Base-by-base conservation (phyloP, 2,113 vertebrate genomes). In the Silurus meridionalis region DNA sequence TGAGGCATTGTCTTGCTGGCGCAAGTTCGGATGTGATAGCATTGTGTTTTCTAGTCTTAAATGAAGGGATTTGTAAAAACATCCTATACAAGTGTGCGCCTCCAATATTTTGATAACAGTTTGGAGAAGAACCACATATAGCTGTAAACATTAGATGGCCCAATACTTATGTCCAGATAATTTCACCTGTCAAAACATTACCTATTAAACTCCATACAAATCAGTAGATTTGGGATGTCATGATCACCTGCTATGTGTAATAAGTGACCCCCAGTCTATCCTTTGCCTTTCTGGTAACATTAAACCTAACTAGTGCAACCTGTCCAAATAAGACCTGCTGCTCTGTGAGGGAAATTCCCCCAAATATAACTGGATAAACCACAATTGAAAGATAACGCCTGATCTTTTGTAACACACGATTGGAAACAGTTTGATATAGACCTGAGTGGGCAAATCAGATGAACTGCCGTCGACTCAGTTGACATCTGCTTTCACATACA, bases 401-500 rank as follows among this genome's bases (percentile, higher is more conserved):
- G n/a, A 25, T 15, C 21, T 52, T 75, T 15, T 5, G 50, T 52
- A 52, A 52, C 23, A 75, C 5, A 10, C n/a, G 48, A 75, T 75
- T 52, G 19, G 21, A 19, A 58, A n/a, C 77, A 79, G 15, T 79
- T 58, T 58, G 53, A 58, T 58, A 37, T 10, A 58, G 15, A 58
- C 53, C 53, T 19, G 25, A 37, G n/a, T 78, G 13, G n/a, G 46
- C 23, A 57, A 57, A 53, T 19, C 2, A 15, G 53, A 58, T 37
- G 21, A 75, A 48, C 48, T 55, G n/a, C 8, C 28, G 77, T 37
- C 25, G 2, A 79, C 57, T 46, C 15, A 60, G 72, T 72, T 80
- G 71, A 79, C 85, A 81, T 67, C 78, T 82, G 64, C 80, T 82
- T 74, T 86, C 67, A 53, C 57, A 82, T 71, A 25, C 78, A 82